phyloP scores from a whole-genome alignment of 2,113 vertebrate species.

The Eurystomus gularis region DNA sequence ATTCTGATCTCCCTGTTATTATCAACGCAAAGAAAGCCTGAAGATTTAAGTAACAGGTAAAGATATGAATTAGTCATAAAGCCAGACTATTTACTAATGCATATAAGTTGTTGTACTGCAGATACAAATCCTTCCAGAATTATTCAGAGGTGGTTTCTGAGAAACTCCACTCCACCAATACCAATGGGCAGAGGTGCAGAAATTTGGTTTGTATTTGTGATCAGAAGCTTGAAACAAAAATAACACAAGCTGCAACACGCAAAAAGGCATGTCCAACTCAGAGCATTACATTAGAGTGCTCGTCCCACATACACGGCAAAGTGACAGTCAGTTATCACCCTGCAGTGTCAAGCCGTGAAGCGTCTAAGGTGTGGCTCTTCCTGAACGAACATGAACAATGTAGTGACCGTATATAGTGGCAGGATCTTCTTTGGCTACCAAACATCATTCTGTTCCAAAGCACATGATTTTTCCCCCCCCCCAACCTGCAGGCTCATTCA shows the following conservation, averaged over 20 bases:
- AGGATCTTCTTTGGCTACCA: background rate
- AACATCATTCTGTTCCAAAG: background rate
- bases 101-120: background rate
- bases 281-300: background rate
- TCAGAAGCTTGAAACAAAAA: background rate
- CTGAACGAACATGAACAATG: background rate
- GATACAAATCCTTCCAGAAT: background rate
- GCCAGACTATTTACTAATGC: background rate
- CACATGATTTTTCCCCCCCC: background rate
- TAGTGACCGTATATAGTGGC: background rate
- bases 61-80: background rate
- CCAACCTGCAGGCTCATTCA: background rate
- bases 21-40: background rate
- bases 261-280: background rate
- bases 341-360: background rate
- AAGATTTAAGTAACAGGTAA: background rate
- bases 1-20: background rate
- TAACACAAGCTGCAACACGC: background rate
- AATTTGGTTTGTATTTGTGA: background rate
- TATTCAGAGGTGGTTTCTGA: background rate
- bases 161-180: background rate
- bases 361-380: conserved; percentile 21
- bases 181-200: background rate
- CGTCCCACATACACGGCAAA: background rate
- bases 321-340: background rate